Evolutionary conservation across 2,113 vertebrate genomes (phyloP).

Genomic region (Oncorhynchus mykiss): DNA sequence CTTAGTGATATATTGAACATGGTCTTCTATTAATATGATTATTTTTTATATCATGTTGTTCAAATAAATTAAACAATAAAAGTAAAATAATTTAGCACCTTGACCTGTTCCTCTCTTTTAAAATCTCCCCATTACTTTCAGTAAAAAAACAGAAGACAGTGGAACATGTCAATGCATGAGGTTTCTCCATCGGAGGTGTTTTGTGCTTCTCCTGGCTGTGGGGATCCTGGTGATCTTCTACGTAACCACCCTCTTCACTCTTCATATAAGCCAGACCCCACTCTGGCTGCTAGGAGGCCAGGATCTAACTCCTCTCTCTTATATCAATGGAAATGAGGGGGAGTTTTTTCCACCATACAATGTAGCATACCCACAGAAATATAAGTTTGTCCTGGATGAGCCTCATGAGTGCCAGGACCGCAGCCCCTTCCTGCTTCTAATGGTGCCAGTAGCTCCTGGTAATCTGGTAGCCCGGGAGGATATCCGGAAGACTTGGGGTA

Average conservation of each 20-base stretch:
- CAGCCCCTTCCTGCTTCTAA: conserved; percentile 60
- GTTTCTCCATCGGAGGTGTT: neutral
- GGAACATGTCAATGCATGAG: neutral
- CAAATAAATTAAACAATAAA: no score
- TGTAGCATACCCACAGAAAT: conserved; percentile 13
- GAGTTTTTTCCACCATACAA: neutral
- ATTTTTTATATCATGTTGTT: no score
- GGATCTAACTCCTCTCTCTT: neutral
- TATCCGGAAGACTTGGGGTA: conserved; percentile 52
- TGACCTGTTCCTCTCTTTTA: no score
- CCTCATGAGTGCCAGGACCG: conserved; percentile 29
- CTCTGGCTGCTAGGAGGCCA: neutral
- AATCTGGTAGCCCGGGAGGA: rapidly evolving
- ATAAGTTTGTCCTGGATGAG: conserved; percentile 50
- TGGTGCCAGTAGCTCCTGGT: conserved; percentile 7
- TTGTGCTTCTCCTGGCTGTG: neutral
- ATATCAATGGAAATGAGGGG: neutral
- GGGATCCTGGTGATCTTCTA: neutral
- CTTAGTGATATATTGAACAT: no score
- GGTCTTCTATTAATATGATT: no score
- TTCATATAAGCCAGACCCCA: neutral
- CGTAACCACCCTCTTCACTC: neutral
- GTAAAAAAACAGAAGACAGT: neutral
- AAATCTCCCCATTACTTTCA: neutral
- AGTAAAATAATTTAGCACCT: no score